phyloP scores from a whole-genome alignment of 1,140 invertebrate genomes.

The Drosophila subpulchrella region DNA sequence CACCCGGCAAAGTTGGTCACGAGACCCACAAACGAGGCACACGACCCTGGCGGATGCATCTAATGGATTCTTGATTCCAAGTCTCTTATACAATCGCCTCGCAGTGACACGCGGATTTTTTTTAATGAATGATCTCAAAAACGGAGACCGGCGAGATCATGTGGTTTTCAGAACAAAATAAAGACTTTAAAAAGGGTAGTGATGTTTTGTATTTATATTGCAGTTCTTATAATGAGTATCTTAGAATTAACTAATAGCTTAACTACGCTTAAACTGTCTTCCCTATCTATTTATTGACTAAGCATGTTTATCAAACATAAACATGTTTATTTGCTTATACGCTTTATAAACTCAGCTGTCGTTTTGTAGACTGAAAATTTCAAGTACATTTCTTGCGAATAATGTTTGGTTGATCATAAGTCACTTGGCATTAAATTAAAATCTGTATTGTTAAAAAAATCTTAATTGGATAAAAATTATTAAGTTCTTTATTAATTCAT shows the following conservation, averaged over 20 bases:
- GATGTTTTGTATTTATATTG: not conserved
- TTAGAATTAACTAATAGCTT: not conserved
- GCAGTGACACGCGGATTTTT: conserved; percentile 17
- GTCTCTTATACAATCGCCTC: conserved; percentile 20
- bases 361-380: not conserved
- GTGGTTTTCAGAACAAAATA: not conserved
- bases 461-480: no score
- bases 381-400: no score
- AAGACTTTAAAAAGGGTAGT: not conserved
- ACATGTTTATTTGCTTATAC: not conserved
- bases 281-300: not conserved
- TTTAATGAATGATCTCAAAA: conserved; percentile 33
- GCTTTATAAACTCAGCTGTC: no score
- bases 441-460: no score
- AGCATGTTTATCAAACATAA: not conserved
- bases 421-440: no score
- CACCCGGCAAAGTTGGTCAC: conserved; percentile 22
- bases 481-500: not conserved
- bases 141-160: conserved; percentile 18
- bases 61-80: conserved; percentile 18
- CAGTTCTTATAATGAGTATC: not conserved
- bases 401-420: no score
- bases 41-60: conserved; percentile 41
- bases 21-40: conserved; percentile 17
- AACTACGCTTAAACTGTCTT: not conserved